Percentiles rank a stretch among this genome's conserved stretches.
Conservation (phyloP, 2,113 vertebrate species). For the Hippocampus mohnikei region DNA sequence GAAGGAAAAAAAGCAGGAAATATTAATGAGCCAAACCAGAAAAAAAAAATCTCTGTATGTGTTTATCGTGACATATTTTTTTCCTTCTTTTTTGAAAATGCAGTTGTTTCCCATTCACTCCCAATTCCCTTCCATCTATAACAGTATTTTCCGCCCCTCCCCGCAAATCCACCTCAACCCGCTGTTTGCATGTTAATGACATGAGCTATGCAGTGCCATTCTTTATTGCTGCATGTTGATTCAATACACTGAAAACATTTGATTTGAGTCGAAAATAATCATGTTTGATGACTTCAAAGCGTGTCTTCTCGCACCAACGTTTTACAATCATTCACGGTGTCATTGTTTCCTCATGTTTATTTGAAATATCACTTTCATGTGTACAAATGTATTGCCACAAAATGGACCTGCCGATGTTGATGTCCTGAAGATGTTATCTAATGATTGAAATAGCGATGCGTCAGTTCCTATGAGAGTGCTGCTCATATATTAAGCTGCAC, state of each 20-base stretch:
- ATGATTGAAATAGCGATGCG: constrained; percentile 19
- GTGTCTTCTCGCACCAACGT: background rate
- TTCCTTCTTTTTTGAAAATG: background rate
- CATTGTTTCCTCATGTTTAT: background rate
- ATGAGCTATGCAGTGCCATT: background rate
- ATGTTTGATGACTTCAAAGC: background rate
- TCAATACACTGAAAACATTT: background rate
- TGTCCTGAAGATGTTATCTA: constrained; percentile 6
- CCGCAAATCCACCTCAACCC: background rate
- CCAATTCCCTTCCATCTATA: background rate
- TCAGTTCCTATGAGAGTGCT: constrained; percentile 11
- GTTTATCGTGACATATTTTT: background rate
- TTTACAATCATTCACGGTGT: background rate
- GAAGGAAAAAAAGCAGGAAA: constrained; percentile 7
- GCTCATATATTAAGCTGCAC: background rate
- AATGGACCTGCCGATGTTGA: background rate
- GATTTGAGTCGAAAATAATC: background rate
- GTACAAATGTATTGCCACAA: background rate
- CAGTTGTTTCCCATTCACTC: background rate
- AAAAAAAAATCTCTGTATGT: background rate
- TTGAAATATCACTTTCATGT: background rate
- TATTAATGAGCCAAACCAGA: background rate
- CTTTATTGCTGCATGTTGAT: background rate
- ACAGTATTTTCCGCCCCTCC: background rate
- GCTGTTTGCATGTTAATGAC: constrained; percentile 1